Percentiles rank a stretch among this genome's conserved stretches.
Evolutionary conservation across 2,888 invertebrate genomes (phyloP).

Genomic region (Branchipolynoe longqiensis): DNA sequence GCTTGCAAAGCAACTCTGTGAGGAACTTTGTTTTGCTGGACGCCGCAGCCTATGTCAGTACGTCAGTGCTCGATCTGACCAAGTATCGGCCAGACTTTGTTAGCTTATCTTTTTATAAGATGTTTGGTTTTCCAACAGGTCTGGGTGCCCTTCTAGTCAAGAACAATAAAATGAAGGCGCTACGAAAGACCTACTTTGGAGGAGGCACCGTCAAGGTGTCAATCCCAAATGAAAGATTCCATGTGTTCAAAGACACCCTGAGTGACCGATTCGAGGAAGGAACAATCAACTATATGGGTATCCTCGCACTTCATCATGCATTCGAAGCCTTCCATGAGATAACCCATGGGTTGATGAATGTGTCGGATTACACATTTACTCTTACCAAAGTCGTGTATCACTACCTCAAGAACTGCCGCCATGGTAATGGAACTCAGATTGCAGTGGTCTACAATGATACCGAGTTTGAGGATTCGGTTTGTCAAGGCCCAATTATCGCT

Average conservation of each 20-base stretch:
- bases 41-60: constrained; percentile 91
- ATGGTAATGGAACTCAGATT: constrained; percentile 88
- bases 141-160: constrained; percentile 93
- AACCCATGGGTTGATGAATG: constrained; percentile 83
- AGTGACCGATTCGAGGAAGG: constrained; percentile 97
- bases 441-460: constrained; percentile 86
- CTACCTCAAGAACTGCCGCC: constrained; percentile 85
- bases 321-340: constrained; percentile 88
- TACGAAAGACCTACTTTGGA: constrained; percentile 91
- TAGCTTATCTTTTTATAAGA: constrained; percentile 96
- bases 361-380: constrained; percentile 87
- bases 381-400: constrained; percentile 88
- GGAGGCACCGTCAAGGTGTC: constrained; percentile 96
- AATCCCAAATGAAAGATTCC: constrained; percentile 87
- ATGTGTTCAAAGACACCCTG: constrained; percentile 87
- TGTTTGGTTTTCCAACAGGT: constrained; percentile 97
- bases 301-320: constrained; percentile 91
- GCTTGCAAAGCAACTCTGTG: constrained; percentile 65
- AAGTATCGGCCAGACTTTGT: constrained; percentile 92
- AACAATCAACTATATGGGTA: constrained; percentile 92
- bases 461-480: constrained; percentile 82
- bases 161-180: constrained; percentile 83
- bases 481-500: constrained; percentile 93
- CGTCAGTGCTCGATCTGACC: constrained; percentile 89
- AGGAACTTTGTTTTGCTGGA: constrained; percentile 88